These are phyloP conservation scores for Coracias cyanogaster DNA, from an alignment of 2,797 vertebrate genomes.

Conservation along the genomic window DNA sequence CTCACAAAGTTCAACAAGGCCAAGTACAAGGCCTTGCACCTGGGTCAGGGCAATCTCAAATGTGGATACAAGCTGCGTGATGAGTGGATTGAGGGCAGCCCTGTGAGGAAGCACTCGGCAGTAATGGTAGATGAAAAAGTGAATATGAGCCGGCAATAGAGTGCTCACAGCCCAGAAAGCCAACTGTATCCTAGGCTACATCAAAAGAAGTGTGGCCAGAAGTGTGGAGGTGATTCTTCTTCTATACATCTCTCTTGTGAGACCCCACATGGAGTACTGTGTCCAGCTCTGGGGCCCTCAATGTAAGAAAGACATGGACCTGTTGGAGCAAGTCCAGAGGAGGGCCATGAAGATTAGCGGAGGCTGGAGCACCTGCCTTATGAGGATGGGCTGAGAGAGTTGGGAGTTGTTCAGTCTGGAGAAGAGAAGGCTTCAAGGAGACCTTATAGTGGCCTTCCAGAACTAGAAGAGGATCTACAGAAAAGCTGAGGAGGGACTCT, in stretches of 20 bases:
- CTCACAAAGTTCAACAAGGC: background rate
- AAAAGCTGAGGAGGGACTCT: background rate
- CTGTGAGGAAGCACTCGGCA: background rate
- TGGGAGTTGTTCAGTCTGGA: background rate
- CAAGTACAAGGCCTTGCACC: background rate
- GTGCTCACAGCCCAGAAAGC: background rate
- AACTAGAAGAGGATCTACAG: background rate
- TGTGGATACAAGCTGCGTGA: background rate
- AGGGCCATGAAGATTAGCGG: background rate
- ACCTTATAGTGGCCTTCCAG: background rate
- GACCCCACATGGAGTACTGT: background rate
- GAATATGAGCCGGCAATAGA: background rate
- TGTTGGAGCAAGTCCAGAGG: background rate
- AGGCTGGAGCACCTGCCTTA: background rate
- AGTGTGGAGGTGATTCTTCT: background rate
- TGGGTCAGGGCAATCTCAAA: background rate
- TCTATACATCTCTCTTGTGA: accelerated
- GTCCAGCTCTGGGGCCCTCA: background rate
- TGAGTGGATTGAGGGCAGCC: background rate
- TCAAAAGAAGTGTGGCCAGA: background rate
- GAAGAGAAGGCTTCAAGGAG: background rate
- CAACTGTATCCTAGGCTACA: background rate
- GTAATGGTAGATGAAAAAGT: background rate
- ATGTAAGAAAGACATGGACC: accelerated
- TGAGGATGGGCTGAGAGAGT: background rate